Base-by-base conservation (phyloP, 2,888 invertebrate species). In the Drosophila rubida region DNA sequence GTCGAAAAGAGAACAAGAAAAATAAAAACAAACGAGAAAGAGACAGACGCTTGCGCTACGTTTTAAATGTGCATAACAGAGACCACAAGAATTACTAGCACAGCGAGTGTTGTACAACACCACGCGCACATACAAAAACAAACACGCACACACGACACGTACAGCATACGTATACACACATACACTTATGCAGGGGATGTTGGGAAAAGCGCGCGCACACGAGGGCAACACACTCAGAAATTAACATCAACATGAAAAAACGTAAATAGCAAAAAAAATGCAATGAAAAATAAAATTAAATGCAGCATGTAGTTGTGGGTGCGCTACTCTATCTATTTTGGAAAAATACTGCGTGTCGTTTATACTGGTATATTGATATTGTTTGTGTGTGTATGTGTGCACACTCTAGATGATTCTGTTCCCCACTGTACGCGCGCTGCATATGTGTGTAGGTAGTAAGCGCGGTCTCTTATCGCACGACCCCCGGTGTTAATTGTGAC, bases 181-280 rank as follows among this genome's bases (percentile, higher is more conserved):
- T n/a, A 58, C 45, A 68, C 42, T 66, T 57, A 27, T 23, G 13
- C n/a, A 25, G 51, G 69, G 72, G 74, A 61, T 69, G 78, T 68
- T 78, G 67, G 63, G 69, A 84, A 84, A 84, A 84, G 88, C 88
- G 88, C 83, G 83, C 83, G 83, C 83, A 83, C 88, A 85, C 86
- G 88, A 83, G 83, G 85, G 76, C 63, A 70, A 66, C 32, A 32
- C 32, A 32, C 32, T 4, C 32, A 32, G 48, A 69, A 71, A 69
- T 76, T 68, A 80, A 69, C 59, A 69, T 68, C 57, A 75, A 68
- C 54, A 81, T 4, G n/a, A 32, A 32, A 3, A 44, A 62, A 60
- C 59, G 66, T 67, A 75, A 71, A 72, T 54, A 71, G 62, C 4
- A 32, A 51, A 45, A 51, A 48, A 60, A 78, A 54, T 51, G 41